These are phyloP conservation scores for Enteromius unitaeniatus DNA, from an alignment of 2,797 vertebrate species.

Conservation along the genomic window DNA sequence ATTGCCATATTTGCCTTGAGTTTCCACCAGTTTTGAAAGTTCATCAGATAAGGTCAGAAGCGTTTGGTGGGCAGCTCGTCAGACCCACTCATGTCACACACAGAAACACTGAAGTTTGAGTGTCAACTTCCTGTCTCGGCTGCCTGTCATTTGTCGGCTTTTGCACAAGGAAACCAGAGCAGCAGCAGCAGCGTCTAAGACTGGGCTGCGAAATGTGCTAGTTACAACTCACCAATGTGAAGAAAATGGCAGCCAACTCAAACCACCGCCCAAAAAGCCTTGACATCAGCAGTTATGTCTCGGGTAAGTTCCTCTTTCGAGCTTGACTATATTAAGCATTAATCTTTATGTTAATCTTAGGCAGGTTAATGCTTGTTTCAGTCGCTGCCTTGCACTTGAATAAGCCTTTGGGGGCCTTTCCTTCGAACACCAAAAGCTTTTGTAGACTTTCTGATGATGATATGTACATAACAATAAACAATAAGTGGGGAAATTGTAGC, in stretches of 20 bases:
- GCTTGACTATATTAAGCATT: neutral
- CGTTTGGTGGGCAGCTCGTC: constrained; percentile 6
- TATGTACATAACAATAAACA: neutral
- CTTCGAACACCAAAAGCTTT: neutral
- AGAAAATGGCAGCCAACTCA: constrained; percentile 49
- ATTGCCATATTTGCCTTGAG: neutral
- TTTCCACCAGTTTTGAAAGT: neutral
- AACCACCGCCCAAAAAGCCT: constrained; percentile 35
- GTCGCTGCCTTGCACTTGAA: constrained; percentile 4
- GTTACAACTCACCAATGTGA: constrained; percentile 22
- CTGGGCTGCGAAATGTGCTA: constrained; percentile 32
- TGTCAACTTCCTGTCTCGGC: constrained; percentile 70
- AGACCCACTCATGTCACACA: constrained; percentile 1
- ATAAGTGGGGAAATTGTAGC: neutral
- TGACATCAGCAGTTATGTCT: constrained; percentile 49
- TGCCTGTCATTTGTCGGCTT: constrained; percentile 24
- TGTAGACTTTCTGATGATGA: neutral
- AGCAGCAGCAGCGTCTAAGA: constrained; percentile 43
- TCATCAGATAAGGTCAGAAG: neutral
- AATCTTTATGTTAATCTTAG: neutral
- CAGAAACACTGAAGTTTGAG: constrained; percentile 9
- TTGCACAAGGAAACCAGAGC: constrained; percentile 66
- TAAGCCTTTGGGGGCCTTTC: neutral
- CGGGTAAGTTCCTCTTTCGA: constrained; percentile 58
- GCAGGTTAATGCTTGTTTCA: neutral